phyloP scores from a whole-genome alignment of 1,140 invertebrate genomes.

The Lysiphlebus fabarum region DNA sequence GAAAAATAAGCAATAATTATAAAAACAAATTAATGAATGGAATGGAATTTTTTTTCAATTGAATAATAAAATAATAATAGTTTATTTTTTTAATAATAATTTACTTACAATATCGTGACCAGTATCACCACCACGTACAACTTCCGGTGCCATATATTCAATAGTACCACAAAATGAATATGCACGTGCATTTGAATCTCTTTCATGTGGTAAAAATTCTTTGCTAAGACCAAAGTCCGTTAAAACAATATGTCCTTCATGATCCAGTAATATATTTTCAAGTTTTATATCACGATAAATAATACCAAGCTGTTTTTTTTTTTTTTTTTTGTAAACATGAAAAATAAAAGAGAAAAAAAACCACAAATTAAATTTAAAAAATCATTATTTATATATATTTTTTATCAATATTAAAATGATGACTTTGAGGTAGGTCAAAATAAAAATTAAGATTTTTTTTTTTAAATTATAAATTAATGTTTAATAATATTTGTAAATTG shows the following conservation, averaged over 20 bases:
- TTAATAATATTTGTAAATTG: constrained; percentile 12
- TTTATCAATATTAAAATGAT: too few species aligned
- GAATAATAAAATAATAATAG: background rate
- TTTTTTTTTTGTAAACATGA: background rate
- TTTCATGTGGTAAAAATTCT: constrained; percentile 72
- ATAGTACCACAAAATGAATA: constrained; percentile 98
- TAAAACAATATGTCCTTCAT: constrained; percentile 83
- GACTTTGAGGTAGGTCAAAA: background rate
- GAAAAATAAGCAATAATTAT: too few species aligned
- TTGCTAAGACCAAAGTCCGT: constrained; percentile 92
- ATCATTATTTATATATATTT: too few species aligned
- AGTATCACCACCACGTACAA: constrained; percentile 74
- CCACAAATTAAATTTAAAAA: constrained; percentile 2
- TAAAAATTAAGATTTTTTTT: too few species aligned
- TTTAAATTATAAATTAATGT: too few species aligned
- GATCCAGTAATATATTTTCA: constrained; percentile 87
- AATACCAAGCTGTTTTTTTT: constrained; percentile 73
- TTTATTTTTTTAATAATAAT: constrained; percentile 16
- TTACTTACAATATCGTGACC: constrained; percentile 86
- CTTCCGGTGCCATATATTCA: constrained; percentile 94
- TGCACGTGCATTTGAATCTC: constrained; percentile 62
- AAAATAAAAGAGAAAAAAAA: constrained; percentile 28
- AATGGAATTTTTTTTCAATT: background rate
- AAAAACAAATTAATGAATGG: background rate
- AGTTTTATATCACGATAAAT: constrained; percentile 96